phyloP scores from a whole-genome alignment of 2,888 invertebrate species.

The Petrophora chlorosata region DNA sequence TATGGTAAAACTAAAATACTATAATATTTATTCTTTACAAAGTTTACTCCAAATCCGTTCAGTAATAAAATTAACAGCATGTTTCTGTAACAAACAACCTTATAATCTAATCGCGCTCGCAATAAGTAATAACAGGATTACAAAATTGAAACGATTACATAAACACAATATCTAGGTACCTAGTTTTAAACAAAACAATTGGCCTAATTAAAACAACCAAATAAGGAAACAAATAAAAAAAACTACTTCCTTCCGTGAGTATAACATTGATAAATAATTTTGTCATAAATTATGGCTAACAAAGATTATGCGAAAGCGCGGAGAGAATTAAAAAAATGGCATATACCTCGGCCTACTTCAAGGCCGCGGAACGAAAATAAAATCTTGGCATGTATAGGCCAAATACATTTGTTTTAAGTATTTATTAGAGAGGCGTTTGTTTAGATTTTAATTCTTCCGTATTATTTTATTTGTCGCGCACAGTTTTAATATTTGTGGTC shows the following conservation, averaged over 20 bases:
- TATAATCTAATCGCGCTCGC: no score
- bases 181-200: conserved; percentile 3
- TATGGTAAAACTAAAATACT: no score
- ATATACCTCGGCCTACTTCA: conserved; percentile 13
- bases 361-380: conserved; percentile 19
- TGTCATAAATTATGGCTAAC: conserved; percentile 2
- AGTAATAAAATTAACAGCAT: no score
- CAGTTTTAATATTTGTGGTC: no score
- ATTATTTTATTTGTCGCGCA: no score
- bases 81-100: no score
- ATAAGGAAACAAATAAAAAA: conserved; percentile 11
- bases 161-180: no score
- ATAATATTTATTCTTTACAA: no score
- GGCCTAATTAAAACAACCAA: conserved; percentile 4
- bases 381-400: conserved; percentile 13
- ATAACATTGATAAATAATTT: background rate
- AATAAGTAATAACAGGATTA: no score
- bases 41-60: no score
- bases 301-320: conserved; percentile 6
- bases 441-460: background rate
- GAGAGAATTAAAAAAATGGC: conserved; percentile 13
- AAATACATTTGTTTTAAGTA: conserved; percentile 5
- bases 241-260: conserved; percentile 8
- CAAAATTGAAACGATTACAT: no score
- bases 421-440: background rate